phyloP scores from a whole-genome alignment of 1,140 invertebrate species.

The Calephelis nemesis region DNA sequence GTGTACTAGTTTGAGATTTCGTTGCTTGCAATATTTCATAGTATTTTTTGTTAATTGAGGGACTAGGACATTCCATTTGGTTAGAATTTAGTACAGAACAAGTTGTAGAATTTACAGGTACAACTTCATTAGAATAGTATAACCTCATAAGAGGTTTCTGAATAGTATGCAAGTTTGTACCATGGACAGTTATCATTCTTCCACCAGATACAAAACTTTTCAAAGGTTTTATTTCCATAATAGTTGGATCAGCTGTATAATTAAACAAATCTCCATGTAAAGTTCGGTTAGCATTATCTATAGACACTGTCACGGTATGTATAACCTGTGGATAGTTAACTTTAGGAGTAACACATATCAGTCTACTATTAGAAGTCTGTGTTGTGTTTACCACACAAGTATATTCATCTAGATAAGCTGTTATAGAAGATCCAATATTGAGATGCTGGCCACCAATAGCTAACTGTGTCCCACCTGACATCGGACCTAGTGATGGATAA shows the following conservation, averaged over 20 bases:
- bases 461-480: slow-evolving; percentile 95
- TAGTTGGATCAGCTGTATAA: slow-evolving; percentile 95
- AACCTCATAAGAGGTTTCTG: slow-evolving; percentile 94
- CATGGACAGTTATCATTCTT: slow-evolving; percentile 94
- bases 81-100: slow-evolving; percentile 93
- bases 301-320: slow-evolving; percentile 76
- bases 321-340: slow-evolving; percentile 60
- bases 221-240: slow-evolving; percentile 94
- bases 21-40: slow-evolving; percentile 70
- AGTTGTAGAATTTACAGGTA: slow-evolving; percentile 88
- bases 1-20: slow-evolving; percentile 73
- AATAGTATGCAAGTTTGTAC: slow-evolving; percentile 94
- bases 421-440: slow-evolving; percentile 95
- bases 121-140: slow-evolving; percentile 84
- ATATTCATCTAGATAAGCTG: slow-evolving; percentile 92
- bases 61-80: slow-evolving; percentile 97
- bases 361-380: slow-evolving; percentile 91
- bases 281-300: slow-evolving; percentile 83
- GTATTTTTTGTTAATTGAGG: slow-evolving; percentile 85
- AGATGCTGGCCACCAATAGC: slow-evolving; percentile 94
- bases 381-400: slow-evolving; percentile 93
- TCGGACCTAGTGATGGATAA: slow-evolving; percentile 92
- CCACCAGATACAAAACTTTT: slow-evolving; percentile 95
- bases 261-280: slow-evolving; percentile 94
- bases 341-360: slow-evolving; percentile 92